Conservation (phyloP, 53 echinoderm and acorn worm genomes). For the Astropecten irregularis region DNA sequence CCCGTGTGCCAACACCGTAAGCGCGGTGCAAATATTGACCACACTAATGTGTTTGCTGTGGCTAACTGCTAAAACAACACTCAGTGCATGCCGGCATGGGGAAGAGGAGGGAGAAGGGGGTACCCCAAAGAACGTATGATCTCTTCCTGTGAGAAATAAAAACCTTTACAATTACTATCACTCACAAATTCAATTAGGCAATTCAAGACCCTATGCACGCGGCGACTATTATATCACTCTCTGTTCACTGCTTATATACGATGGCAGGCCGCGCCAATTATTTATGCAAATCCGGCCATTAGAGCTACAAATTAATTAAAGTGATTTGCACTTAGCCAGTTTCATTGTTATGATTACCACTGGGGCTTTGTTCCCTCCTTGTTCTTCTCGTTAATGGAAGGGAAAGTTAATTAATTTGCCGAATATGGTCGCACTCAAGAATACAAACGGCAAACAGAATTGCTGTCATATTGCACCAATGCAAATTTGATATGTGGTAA, state of each 20-base stretch:
- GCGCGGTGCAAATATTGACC: slow-evolving; percentile 49
- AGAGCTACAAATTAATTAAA: slow-evolving; percentile 34
- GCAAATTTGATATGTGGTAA: slow-evolving; percentile 19
- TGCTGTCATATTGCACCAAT: slow-evolving; percentile 9
- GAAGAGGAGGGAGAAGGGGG: too few species aligned
- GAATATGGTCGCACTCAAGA: neutral
- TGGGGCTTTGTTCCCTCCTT: too few species aligned
- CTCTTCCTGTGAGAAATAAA: slow-evolving; percentile 39
- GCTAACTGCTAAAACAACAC: slow-evolving; percentile 44
- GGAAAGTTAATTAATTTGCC: slow-evolving; percentile 37
- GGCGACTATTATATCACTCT: neutral
- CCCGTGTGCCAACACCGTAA: slow-evolving; percentile 55
- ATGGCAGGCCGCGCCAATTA: neutral
- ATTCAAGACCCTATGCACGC: neutral
- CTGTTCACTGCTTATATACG: too few species aligned
- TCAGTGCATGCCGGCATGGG: too few species aligned
- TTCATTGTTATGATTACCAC: too few species aligned
- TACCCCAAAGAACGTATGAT: too few species aligned
- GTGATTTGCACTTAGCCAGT: slow-evolving; percentile 11
- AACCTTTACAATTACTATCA: too few species aligned
- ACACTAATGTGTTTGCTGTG: slow-evolving; percentile 52
- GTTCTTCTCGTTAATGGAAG: too few species aligned
- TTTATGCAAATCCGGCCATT: slow-evolving; percentile 32
- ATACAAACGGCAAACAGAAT: slow-evolving; percentile 21
- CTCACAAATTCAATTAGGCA: neutral